These are phyloP conservation scores for Papilio aristodemus DNA, from an alignment of 1,140 invertebrate species.

Conservation along the genomic window DNA sequence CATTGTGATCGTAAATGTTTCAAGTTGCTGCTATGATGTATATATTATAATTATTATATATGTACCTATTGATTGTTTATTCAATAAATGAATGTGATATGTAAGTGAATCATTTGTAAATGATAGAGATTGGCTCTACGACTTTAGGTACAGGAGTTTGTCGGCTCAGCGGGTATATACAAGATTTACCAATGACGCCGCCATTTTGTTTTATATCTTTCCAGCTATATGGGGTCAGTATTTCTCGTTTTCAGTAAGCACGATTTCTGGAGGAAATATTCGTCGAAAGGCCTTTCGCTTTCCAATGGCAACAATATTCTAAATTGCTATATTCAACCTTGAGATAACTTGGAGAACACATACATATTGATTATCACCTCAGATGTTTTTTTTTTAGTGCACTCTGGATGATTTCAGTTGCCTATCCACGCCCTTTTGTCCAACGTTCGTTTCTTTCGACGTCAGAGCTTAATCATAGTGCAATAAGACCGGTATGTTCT, in stretches of 20 bases:
- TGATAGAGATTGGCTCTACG: slow-evolving; percentile 62
- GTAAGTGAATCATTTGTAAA: slow-evolving; percentile 61
- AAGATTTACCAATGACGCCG: not conserved
- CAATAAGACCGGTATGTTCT: not conserved
- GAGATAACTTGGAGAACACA: too few species aligned
- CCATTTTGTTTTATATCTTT: too few species aligned
- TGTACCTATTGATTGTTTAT: slow-evolving; percentile 67
- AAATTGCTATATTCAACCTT: too few species aligned
- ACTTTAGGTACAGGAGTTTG: slow-evolving; percentile 50
- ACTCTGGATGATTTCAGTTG: too few species aligned
- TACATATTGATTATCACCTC: too few species aligned
- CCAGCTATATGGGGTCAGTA: too few species aligned
- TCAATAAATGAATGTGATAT: slow-evolving; percentile 76
- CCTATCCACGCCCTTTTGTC: too few species aligned
- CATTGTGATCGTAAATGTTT: slow-evolving; percentile 68
- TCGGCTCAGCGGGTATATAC: not conserved
- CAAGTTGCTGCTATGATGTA: slow-evolving; percentile 67
- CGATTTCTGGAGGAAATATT: too few species aligned
- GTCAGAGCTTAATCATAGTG: not conserved
- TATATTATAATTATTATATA: slow-evolving; percentile 57
- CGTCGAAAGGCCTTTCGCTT: too few species aligned
- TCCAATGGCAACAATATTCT: too few species aligned
- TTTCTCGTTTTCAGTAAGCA: not conserved
- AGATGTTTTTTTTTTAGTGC: too few species aligned
- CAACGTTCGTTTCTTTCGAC: too few species aligned